Conservation (phyloP, 2,888 invertebrate species). For the Idaea straminata region DNA sequence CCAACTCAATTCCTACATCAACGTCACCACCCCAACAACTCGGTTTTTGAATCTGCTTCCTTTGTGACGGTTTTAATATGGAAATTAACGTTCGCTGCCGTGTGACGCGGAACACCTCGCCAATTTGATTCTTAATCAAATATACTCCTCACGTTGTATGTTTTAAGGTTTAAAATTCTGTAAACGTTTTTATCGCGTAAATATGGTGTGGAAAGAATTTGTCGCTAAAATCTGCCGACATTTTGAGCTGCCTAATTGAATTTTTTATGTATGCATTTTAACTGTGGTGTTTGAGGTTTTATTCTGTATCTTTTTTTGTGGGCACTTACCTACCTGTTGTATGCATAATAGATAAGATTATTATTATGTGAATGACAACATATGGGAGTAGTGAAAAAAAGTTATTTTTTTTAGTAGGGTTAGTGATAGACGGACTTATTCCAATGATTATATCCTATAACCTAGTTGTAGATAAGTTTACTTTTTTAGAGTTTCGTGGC, state of each 20-base stretch:
- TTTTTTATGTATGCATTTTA: conserved; percentile 52
- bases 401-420: too few relatives aligned
- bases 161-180: conserved; percentile 36
- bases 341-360: not conserved
- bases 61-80: conserved; percentile 80
- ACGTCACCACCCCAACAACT: conserved; percentile 49
- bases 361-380: not conserved
- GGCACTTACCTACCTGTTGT: not conserved
- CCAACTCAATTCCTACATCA: conserved; percentile 28
- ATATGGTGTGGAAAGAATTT: conserved; percentile 41
- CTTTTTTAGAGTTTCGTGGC: too few relatives aligned
- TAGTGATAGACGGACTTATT: too few relatives aligned
- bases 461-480: too few relatives aligned
- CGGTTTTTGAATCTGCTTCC: conserved; percentile 79
- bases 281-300: conserved; percentile 30
- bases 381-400: not conserved
- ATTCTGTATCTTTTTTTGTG: conserved; percentile 16
- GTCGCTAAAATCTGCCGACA: conserved; percentile 50
- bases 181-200: conserved; percentile 4
- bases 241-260: conserved; percentile 57
- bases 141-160: conserved; percentile 31
- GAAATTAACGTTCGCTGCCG: conserved; percentile 77
- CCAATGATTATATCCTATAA: too few relatives aligned
- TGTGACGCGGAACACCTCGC: conserved; percentile 62
- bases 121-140: conserved; percentile 37